Percentiles rank a stretch among this genome's conserved stretches.
Evolutionary conservation across 2,888 invertebrate species (phyloP).

Genomic region (Chrysolina oricalcia): DNA sequence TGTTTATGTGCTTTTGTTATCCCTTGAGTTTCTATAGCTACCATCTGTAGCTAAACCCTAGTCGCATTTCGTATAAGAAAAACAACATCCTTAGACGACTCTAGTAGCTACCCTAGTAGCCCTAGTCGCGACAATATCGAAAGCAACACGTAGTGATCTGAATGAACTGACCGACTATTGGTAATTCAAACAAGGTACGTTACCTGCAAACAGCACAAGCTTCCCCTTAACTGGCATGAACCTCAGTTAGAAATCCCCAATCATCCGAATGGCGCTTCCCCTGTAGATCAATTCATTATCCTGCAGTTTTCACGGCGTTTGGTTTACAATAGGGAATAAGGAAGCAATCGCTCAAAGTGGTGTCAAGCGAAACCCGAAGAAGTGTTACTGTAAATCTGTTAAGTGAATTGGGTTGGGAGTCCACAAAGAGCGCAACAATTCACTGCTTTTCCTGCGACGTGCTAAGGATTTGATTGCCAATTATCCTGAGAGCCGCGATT

Average conservation of each 20-base stretch:
- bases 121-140: too few relatives aligned
- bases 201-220: background rate
- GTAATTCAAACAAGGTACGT: background rate
- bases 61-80: too few relatives aligned
- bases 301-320: conserved; percentile 22
- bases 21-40: too few relatives aligned
- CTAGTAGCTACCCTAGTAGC: too few relatives aligned
- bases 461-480: conserved; percentile 42
- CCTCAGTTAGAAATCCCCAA: background rate
- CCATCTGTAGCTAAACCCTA: too few relatives aligned
- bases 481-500: conserved; percentile 36
- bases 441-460: conserved; percentile 27
- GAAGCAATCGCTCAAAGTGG: conserved; percentile 48
- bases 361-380: conserved; percentile 42
- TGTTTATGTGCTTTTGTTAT: too few relatives aligned
- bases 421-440: conserved; percentile 44
- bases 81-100: too few relatives aligned
- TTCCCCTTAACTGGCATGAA: background rate
- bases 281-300: conserved; percentile 31
- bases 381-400: conserved; percentile 47
- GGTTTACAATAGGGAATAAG: conserved; percentile 33
- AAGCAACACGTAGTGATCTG: too few relatives aligned
- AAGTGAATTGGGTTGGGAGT: conserved; percentile 47
- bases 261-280: background rate
- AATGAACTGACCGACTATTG: too few relatives aligned